Base-by-base conservation (phyloP, 2,113 vertebrate genomes). In the Callocephalon fimbriatum region DNA sequence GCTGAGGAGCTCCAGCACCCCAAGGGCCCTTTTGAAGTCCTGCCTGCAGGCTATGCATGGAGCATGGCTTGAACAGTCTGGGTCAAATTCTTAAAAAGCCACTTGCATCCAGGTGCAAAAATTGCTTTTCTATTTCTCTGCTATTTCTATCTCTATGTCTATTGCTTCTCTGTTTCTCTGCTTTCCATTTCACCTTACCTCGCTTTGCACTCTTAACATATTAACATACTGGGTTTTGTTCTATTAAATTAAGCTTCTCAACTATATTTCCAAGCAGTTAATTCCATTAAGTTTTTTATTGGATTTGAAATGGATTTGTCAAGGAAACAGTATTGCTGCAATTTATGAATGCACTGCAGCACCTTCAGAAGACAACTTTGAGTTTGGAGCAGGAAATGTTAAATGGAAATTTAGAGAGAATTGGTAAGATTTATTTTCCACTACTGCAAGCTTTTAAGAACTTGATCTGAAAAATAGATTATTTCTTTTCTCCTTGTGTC, bases 391-490 rank as follows among this genome's bases (percentile, higher is more conserved):
- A 93, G 87, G 80, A 94, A 94, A 95, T n/a, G 29, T 95, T 91
- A 78, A 62, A 79, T 68, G 51, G 80, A 91, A 92, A 93, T 88
- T 72, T 71, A 94, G 63, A 83, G 44, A 80, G 89, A 87, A 95
- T 91, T 96, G 93, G 45, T 67, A 88, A 93, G 70, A 61, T 85
- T 86, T 88, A 70, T 90, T 95, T 91, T 92, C 65, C 82, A 68
- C 67, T 92, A 76, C 35, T 94, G 65, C 71, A 85, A 90, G 29
- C 23, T 59, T 79, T 90, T 50, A 66, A 94, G 77, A 79, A 73
- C 42, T 54, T 74, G 70, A 96, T 95, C 89, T 96, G 97, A 96
- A 97, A 96, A 96, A 96, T 32, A 78, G 93, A 95, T 97, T 96
- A 91, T 95, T 95, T 42, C 42, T 93, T 90, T 88, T 68, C 59